Conservation (phyloP, 2,113 vertebrate genomes). For the Hydropotes inermis region DNA sequence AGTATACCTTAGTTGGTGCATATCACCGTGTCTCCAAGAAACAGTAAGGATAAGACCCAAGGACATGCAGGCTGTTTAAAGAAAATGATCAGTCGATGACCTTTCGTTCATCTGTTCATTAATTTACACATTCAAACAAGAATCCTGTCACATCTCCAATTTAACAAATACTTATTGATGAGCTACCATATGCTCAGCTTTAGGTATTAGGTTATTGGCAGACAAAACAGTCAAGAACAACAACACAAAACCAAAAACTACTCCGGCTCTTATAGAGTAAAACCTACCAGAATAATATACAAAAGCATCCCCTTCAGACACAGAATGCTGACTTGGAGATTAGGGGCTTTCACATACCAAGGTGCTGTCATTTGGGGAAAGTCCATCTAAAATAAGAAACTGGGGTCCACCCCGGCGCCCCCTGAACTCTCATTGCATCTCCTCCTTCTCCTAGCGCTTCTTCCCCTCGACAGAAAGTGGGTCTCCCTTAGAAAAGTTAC, state of each 20-base stretch:
- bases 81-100: not conserved
- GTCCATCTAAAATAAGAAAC: not conserved
- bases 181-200: not conserved
- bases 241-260: not conserved
- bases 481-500: not conserved
- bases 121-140: not conserved
- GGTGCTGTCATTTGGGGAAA: not conserved
- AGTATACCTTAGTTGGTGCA: not conserved
- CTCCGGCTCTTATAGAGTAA: not conserved
- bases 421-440: not conserved
- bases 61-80: not conserved
- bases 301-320: not conserved
- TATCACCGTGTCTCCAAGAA: not conserved
- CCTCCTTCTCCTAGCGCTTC: not conserved
- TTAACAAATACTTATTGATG: not conserved
- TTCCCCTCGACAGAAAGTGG: not conserved
- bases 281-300: not conserved
- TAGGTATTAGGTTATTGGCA: not conserved
- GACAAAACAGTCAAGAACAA: not conserved
- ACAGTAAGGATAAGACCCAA: not conserved
- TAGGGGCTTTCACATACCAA: not conserved
- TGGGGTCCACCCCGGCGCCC: not conserved
- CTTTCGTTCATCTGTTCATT: not conserved
- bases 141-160: not conserved
- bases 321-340: not conserved